Evolutionary conservation across 2,113 vertebrate species (phyloP), one percentile per base, ranked within the genome.

Genomic region (Mellivora capensis): DNA sequence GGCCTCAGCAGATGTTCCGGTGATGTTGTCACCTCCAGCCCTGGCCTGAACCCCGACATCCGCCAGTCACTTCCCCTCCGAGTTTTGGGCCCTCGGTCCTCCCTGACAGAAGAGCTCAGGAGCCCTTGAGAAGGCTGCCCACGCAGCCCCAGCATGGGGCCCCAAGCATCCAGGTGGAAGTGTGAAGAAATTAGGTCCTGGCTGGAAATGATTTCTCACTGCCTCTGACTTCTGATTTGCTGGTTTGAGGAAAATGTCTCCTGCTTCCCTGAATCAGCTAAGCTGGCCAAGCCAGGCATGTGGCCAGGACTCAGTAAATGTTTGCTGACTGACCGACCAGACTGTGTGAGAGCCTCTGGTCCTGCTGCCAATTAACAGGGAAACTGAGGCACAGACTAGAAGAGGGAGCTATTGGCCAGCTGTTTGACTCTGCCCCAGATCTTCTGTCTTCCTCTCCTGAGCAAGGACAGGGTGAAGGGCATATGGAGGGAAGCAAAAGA

Each of bases 11-110:
- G 11, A 62, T 17, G 77, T 97, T 97, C 96, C 74, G 83, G 85
- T 69, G 69, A 29, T 91, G 83, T 76, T 91, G 79, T 90, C 96
- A 92, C 80, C 93, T 96, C 86, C 27, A 88, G 87, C 87, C 69
- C 23, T 86, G 64, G 11, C 37, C 96, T 54, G 62, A 97, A 93
- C 93, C 83, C 79, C 37, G 49, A 96, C 84, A 95, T 87, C 83
- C 52, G 15, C 69, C 83, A 29, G 54, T 83, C 77, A 96, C 92
- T 97, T 97, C 95, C 95, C 77, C 59, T 90, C 31, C 2, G 54
- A 52, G 80, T 34, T 17, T 49, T 2, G 14, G 49, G 42, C 37
- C 49, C 49, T 74, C 31, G 27, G 72, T 72, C 23, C 31, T 79
- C 18, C 23, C 7, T n/a, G 17, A 3, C 47, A 87, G 14, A 44